Evolutionary conservation across 1,140 invertebrate genomes (phyloP).

Genomic region (Orchestia grillus): DNA sequence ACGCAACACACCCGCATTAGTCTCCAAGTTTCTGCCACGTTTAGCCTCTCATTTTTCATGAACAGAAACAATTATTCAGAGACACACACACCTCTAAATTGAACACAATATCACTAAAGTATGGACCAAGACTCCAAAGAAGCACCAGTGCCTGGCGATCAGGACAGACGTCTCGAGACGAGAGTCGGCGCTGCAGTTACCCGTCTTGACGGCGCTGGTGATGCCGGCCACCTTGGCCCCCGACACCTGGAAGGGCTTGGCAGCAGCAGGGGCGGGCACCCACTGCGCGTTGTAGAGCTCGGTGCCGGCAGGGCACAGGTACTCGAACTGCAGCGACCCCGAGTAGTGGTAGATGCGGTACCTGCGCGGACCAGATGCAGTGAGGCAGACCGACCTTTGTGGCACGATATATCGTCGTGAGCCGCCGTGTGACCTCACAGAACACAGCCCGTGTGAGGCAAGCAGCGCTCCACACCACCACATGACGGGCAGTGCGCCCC

Average conservation of each 20-base stretch:
- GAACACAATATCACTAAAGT: neutral
- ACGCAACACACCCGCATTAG: neutral
- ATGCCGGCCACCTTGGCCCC: constrained; percentile 62
- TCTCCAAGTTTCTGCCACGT: neutral
- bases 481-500: no score
- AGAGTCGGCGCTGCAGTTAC: constrained; percentile 3
- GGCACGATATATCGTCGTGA: no score
- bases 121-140: neutral
- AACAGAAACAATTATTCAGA: no score
- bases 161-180: neutral
- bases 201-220: constrained; percentile 59
- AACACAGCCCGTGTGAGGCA: no score
- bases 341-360: constrained; percentile 67
- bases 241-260: constrained; percentile 62
- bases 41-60: neutral
- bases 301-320: constrained; percentile 38
- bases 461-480: no score
- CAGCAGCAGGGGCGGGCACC: constrained; percentile 59
- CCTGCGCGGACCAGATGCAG: constrained; percentile 27
- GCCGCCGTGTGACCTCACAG: no score
- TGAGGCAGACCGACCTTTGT: no score
- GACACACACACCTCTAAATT: neutral
- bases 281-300: constrained; percentile 59
- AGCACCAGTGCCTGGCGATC: neutral
- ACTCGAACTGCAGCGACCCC: constrained; percentile 61